Conservation (phyloP, 2,797 vertebrate species). For the Pipistrellus pygmaeus region DNA sequence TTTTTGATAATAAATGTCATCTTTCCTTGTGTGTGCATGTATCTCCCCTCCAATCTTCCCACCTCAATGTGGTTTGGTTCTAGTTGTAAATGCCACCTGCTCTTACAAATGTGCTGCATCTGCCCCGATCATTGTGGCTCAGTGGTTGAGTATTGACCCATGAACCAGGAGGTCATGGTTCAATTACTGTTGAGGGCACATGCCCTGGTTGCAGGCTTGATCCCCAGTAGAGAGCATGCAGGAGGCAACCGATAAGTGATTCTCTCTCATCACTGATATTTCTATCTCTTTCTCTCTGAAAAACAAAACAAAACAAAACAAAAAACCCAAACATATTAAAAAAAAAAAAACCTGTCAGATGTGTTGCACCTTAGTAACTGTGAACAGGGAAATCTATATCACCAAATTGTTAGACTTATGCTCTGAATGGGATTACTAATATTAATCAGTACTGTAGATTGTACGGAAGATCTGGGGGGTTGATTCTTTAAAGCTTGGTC, state of each 20-base stretch:
- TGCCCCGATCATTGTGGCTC: too few relatives aligned
- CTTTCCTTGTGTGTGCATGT: background rate
- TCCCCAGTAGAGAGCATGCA: too few relatives aligned
- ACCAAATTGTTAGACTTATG: conserved; percentile 22
- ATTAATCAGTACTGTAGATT: conserved; percentile 34
- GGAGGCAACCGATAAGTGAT: too few relatives aligned
- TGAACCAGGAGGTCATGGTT: too few relatives aligned
- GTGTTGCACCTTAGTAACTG: background rate
- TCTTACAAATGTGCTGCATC: background rate
- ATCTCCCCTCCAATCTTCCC: background rate
- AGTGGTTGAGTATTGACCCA: too few relatives aligned
- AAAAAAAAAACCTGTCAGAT: too few relatives aligned
- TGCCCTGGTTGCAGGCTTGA: too few relatives aligned
- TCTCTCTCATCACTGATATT: too few relatives aligned
- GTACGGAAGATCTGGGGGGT: background rate
- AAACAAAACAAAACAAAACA: too few relatives aligned
- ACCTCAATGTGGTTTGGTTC: background rate
- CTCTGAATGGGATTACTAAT: conserved; percentile 40
- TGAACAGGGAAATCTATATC: background rate
- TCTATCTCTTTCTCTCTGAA: too few relatives aligned
- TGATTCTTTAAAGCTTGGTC: conserved; percentile 7
- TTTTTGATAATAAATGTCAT: conserved; percentile 23
- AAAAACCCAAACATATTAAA: too few relatives aligned
- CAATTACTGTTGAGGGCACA: too few relatives aligned
- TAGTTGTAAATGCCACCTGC: background rate